Conservation (phyloP, 2,888 invertebrate species). For the Sesia bembeciformis region DNA sequence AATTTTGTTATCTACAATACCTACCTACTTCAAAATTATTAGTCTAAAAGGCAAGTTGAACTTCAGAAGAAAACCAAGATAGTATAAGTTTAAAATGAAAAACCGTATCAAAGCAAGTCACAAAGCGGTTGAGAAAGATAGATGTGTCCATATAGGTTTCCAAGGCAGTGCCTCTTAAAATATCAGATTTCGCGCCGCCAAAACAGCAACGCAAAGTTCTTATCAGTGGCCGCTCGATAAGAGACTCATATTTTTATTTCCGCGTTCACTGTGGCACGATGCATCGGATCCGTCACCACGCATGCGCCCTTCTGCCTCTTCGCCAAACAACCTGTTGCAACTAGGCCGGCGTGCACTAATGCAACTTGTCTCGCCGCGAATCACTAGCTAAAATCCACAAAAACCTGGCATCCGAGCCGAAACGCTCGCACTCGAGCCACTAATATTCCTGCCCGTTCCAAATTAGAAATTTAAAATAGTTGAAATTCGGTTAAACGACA, state of each 20-base stretch:
- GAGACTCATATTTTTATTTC: slow-evolving; percentile 1
- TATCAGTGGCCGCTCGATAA: not conserved
- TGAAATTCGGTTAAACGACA: slow-evolving; percentile 6
- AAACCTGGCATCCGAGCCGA: not conserved
- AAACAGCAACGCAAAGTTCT: not conserved
- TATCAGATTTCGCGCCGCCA: too few species aligned
- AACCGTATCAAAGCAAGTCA: too few species aligned
- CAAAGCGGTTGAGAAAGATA: too few species aligned
- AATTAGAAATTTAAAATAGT: not conserved
- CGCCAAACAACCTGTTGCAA: slow-evolving; percentile 72
- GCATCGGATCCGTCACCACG: slow-evolving; percentile 40
- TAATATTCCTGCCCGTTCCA: too few species aligned
- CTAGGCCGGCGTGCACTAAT: slow-evolving; percentile 62
- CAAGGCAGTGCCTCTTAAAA: too few species aligned
- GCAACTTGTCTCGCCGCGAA: slow-evolving; percentile 53
- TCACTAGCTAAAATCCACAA: slow-evolving; percentile 38
- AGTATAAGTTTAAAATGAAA: too few species aligned
- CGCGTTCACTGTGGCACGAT: slow-evolving; percentile 47
- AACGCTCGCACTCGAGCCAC: too few species aligned
- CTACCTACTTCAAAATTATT: too few species aligned
- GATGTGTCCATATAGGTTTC: too few species aligned
- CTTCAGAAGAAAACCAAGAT: too few species aligned
- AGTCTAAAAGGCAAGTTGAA: too few species aligned
- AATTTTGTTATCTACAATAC: too few species aligned
- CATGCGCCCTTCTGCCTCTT: slow-evolving; percentile 40